phyloP scores from a whole-genome alignment of 2,113 vertebrate genomes.

The Poecilia latipinna region DNA sequence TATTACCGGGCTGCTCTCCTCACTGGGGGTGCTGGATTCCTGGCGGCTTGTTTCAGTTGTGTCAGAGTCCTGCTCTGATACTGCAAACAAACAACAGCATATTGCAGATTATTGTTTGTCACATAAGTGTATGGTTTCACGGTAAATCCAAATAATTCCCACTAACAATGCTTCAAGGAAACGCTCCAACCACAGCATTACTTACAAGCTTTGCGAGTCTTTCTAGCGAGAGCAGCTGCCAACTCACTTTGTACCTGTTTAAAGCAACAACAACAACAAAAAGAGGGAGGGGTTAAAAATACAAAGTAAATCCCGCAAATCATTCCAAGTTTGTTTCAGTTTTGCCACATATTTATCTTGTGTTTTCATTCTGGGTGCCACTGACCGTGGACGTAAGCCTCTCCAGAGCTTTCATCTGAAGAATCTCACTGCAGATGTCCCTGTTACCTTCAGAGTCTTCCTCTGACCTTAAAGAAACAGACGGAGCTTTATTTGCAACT shows the following conservation, averaged over 20 bases:
- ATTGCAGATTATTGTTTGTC: slow-evolving; percentile 8
- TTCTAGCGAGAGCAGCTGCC: slow-evolving; percentile 92
- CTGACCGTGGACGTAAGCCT: slow-evolving; percentile 90
- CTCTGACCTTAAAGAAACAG: slow-evolving; percentile 78
- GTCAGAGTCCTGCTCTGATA: slow-evolving; percentile 81
- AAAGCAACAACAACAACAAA: slow-evolving; percentile 11
- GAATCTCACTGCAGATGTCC: slow-evolving; percentile 91
- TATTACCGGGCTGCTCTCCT: slow-evolving; percentile 77
- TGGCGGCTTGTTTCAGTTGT: slow-evolving; percentile 66
- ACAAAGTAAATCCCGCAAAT: background rate
- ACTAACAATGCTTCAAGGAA: background rate
- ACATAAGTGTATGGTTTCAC: background rate
- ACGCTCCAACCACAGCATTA: slow-evolving; percentile 33
- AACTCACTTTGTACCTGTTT: slow-evolving; percentile 93
- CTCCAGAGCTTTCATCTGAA: slow-evolving; percentile 87
- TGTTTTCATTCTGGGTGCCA: slow-evolving; percentile 16
- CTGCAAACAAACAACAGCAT: slow-evolving; percentile 52
- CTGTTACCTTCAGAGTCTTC: slow-evolving; percentile 88
- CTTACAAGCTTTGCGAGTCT: slow-evolving; percentile 95
- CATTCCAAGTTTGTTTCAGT: background rate
- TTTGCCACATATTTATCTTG: too few species aligned
- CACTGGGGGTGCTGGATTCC: slow-evolving; percentile 67
- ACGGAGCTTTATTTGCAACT: slow-evolving; percentile 16
- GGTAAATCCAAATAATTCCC: background rate
- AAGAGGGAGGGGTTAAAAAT: background rate